phyloP scores from a whole-genome alignment of 2,113 vertebrate genomes.

The Nymphicus hollandicus region DNA sequence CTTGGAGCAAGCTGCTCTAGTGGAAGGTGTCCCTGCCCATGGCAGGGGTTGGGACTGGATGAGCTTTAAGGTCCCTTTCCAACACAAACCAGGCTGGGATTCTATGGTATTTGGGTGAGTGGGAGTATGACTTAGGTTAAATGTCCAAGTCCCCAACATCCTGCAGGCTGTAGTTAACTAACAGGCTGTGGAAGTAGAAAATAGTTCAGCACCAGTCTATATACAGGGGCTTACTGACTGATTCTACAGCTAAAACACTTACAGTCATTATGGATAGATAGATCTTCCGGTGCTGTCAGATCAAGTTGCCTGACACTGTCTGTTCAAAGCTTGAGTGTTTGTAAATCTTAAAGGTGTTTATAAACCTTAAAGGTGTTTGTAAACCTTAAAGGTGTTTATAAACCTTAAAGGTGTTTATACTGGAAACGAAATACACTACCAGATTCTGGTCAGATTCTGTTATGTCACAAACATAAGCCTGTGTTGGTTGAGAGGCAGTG shows the following conservation, averaged over 20 bases:
- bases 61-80: not conserved
- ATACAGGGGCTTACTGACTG: not conserved
- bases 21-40: not conserved
- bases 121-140: not conserved
- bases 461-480: not conserved
- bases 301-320: not conserved
- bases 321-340: not conserved
- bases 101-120: fast-evolving
- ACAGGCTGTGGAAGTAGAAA: not conserved
- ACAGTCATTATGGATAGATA: not conserved
- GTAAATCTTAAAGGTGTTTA: not conserved
- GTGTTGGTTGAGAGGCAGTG: not conserved
- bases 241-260: not conserved
- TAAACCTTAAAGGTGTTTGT: not conserved
- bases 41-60: not conserved
- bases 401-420: not conserved
- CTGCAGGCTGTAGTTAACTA: not conserved
- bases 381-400: not conserved
- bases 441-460: not conserved
- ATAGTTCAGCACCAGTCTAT: not conserved
- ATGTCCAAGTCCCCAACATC: not conserved
- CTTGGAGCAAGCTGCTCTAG: too few relatives aligned
- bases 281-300: not conserved
- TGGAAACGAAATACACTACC: not conserved
- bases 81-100: not conserved